Evolutionary conservation across 2,113 vertebrate species (phyloP).

Genomic region (Hydropotes inermis): DNA sequence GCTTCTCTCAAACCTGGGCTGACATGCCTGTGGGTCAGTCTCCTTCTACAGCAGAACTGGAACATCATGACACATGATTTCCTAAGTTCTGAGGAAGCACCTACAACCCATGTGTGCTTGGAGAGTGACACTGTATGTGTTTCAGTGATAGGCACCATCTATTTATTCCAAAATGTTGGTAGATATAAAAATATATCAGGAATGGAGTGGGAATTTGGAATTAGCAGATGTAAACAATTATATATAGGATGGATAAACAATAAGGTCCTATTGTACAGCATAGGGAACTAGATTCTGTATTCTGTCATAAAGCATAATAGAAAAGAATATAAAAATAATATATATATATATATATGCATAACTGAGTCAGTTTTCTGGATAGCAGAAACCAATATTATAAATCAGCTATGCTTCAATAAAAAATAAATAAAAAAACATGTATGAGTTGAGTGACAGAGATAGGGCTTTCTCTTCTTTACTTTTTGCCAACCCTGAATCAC

Average conservation of each 20-base stretch:
- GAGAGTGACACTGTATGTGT: not conserved
- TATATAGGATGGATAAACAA: not conserved
- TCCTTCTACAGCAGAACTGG: not conserved
- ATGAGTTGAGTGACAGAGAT: not conserved
- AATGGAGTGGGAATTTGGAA: not conserved
- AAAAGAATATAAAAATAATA: not conserved
- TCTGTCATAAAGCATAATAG: not conserved
- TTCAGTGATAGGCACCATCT: not conserved
- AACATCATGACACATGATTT: fast-evolving
- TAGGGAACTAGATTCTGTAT: not conserved
- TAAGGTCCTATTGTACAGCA: not conserved
- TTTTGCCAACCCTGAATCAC: not conserved
- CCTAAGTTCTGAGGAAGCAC: not conserved
- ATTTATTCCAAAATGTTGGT: not conserved
- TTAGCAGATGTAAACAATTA: not conserved
- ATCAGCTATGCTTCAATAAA: not conserved
- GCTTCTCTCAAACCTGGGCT: not conserved
- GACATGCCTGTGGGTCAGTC: not conserved
- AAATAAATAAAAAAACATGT: not conserved
- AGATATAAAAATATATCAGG: not conserved
- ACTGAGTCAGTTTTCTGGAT: not conserved
- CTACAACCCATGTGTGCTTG: fast-evolving
- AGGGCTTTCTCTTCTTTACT: not conserved
- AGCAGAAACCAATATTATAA: not conserved
- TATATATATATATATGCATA: not conserved